Percentiles rank a stretch among this genome's conserved stretches.
Evolutionary conservation across 92 coral and sea anemone genomes (phyloP).

Genomic region (Pocillopora meandrina): DNA sequence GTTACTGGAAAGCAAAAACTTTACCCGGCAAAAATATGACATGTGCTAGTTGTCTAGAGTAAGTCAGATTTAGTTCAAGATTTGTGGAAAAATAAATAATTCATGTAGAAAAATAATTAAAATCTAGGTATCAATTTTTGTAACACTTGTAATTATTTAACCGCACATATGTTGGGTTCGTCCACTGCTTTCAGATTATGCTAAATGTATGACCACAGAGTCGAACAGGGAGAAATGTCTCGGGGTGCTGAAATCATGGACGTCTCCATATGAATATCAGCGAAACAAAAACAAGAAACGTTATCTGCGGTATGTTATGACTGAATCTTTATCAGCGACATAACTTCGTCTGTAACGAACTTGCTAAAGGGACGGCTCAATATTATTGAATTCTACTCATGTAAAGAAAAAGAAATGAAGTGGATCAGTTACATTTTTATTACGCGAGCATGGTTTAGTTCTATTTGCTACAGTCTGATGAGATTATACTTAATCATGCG

Average conservation of each 20-base stretch:
- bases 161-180: neutral
- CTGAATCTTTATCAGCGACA: neutral
- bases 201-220: neutral
- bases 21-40: neutral
- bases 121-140: constrained; percentile 3
- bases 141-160: neutral
- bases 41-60: neutral
- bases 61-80: neutral
- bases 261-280: neutral
- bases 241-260: neutral
- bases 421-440: neutral
- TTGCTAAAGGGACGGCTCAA: neutral
- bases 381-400: neutral
- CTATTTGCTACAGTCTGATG: neutral
- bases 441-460: neutral
- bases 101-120: neutral
- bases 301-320: neutral
- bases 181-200: neutral
- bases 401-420: neutral
- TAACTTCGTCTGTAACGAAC: neutral
- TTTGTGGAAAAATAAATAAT: constrained; percentile 10
- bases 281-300: neutral
- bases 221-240: neutral
- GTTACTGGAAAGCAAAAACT: neutral
- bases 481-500: neutral